Evolutionary conservation across 2,113 vertebrate species (phyloP).

Genomic region (Pterocles orientalis): DNA sequence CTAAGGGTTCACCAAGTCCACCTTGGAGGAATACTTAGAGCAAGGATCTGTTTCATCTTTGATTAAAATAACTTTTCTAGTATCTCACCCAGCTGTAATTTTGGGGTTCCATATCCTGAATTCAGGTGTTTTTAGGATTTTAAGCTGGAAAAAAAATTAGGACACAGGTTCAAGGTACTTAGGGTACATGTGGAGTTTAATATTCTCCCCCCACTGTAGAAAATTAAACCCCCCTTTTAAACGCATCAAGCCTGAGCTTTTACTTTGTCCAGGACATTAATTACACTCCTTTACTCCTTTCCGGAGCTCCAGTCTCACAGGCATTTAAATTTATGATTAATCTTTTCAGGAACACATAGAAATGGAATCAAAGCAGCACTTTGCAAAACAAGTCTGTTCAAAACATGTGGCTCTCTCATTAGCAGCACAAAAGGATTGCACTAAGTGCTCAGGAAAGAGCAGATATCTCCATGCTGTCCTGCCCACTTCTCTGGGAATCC

Average conservation of each 20-base stretch:
- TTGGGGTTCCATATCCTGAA: neutral
- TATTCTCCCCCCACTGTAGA: neutral
- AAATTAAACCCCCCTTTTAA: neutral
- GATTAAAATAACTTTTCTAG: neutral
- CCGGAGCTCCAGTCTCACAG: neutral
- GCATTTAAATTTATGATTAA: constrained; percentile 27
- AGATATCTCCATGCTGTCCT: neutral
- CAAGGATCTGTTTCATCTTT: neutral
- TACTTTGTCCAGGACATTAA: neutral
- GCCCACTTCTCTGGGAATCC: neutral
- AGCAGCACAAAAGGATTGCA: neutral
- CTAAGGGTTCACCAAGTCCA: neutral
- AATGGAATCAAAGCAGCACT: constrained; percentile 26
- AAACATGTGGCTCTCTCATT: neutral
- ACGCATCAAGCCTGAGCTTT: neutral
- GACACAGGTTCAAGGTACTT: neutral
- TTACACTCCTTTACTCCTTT: neutral
- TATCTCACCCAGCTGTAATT: neutral
- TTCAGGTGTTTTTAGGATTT: neutral
- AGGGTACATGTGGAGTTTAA: neutral
- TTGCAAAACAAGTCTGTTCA: neutral
- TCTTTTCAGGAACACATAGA: neutral
- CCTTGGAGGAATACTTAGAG: fast-evolving
- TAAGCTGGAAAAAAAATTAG: neutral
- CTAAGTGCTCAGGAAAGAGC: neutral